Percentiles rank a stretch among this genome's conserved stretches.
phyloP scores from a whole-genome alignment of 64 coral and sea anemone species.

The Stylophora pistillata region DNA sequence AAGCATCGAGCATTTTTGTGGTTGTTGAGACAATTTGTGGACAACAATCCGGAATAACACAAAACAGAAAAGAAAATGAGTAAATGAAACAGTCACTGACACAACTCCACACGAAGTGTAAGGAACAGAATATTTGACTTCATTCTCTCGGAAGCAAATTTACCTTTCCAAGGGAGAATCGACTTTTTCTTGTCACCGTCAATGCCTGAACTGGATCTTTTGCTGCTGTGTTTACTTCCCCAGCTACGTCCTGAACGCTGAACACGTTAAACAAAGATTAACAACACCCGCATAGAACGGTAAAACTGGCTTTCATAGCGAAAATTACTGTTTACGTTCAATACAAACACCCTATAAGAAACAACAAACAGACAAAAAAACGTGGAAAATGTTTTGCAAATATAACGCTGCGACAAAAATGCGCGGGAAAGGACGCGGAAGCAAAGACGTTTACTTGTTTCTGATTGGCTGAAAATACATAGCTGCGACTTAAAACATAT shows the following conservation, averaged over 20 bases:
- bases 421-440: neutral
- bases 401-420: too few species aligned
- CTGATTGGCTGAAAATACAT: neutral
- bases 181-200: slow-evolving; percentile 82
- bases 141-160: neutral
- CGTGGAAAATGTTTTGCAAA: too few species aligned
- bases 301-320: neutral
- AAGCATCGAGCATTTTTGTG: too few species aligned
- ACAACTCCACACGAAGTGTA: neutral
- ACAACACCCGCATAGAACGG: neutral
- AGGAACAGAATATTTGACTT: neutral
- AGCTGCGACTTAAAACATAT: neutral
- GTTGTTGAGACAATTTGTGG: too few species aligned
- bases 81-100: too few species aligned
- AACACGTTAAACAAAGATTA: neutral
- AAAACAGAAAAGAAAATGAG: too few species aligned
- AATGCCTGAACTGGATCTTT: slow-evolving; percentile 26
- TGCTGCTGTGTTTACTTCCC: slow-evolving; percentile 57
- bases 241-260: slow-evolving; percentile 65
- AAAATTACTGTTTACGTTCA: neutral
- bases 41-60: too few species aligned
- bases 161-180: slow-evolving; percentile 91
- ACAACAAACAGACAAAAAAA: neutral
- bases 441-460: neutral
- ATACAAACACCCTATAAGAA: neutral